A percentile compares a stretch with the other conserved stretches of the same genome.
Conservation (phyloP, 2,113 vertebrate genomes). For the Noctilio leporinus region DNA sequence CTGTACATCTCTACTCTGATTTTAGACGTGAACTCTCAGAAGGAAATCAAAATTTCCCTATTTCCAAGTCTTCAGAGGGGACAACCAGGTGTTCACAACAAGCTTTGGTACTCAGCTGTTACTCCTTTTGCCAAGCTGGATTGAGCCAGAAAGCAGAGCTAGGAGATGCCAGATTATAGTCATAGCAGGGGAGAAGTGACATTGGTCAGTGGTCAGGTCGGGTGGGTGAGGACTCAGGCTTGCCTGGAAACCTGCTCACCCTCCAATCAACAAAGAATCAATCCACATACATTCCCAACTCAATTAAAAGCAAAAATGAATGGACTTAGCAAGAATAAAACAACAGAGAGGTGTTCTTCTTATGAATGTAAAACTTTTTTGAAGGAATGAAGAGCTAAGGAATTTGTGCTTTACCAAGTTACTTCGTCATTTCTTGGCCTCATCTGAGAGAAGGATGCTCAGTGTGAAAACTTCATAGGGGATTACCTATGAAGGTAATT, state of each 20-base stretch:
- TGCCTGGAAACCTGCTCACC: neutral
- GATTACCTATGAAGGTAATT: no score
- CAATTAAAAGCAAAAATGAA: neutral
- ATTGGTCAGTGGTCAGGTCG: neutral
- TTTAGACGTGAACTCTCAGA: neutral
- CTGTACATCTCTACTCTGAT: neutral
- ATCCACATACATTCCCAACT: no score
- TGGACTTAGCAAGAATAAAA: neutral
- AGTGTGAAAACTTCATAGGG: neutral
- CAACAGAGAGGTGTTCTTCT: neutral
- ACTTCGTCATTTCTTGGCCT: neutral
- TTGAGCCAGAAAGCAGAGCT: neutral
- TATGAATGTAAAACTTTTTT: neutral
- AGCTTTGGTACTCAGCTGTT: neutral
- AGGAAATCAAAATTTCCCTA: neutral
- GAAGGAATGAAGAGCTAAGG: neutral
- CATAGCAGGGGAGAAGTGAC: accelerated
- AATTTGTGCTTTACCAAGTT: neutral
- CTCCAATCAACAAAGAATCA: neutral
- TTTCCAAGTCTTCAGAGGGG: neutral
- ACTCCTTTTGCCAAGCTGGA: neutral
- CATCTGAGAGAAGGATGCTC: neutral
- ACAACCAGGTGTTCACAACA: neutral
- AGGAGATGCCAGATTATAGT: neutral
- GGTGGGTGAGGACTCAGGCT: neutral